Evolutionary conservation across 2,113 vertebrate species (phyloP).

Genomic region (Oreocharis arfaki): DNA sequence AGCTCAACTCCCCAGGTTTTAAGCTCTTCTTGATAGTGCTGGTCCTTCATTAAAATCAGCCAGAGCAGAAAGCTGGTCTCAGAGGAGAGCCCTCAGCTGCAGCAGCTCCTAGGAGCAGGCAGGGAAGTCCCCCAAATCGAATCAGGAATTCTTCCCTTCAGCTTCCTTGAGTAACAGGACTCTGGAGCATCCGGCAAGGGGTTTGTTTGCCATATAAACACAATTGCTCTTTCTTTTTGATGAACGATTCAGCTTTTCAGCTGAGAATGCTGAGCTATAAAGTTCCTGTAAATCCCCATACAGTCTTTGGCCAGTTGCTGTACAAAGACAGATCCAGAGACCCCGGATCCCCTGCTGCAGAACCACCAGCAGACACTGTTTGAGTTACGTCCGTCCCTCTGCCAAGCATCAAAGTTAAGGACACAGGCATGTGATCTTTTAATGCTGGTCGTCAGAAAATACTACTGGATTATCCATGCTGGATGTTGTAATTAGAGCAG

Average conservation of each 20-base stretch:
- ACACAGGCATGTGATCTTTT: neutral
- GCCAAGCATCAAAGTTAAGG: neutral
- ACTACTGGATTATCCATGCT: neutral
- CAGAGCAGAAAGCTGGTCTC: neutral
- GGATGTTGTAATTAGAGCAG: neutral
- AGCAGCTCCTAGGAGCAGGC: neutral
- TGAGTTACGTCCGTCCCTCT: neutral
- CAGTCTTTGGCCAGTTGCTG: neutral
- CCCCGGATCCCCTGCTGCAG: neutral
- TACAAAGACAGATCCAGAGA: neutral
- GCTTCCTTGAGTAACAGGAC: neutral
- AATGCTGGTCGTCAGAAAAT: neutral
- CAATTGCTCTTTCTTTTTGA: neutral
- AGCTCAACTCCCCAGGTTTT: neutral
- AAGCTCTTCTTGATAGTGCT: neutral
- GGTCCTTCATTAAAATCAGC: neutral
- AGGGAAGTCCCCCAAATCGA: neutral
- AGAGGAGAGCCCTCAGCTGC: neutral
- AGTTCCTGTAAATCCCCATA: neutral
- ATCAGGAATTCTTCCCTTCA: neutral
- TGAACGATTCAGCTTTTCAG: neutral
- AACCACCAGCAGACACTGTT: neutral
- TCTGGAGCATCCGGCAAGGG: neutral
- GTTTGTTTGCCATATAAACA: neutral
- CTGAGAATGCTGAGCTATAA: neutral